These are phyloP conservation scores for Brachypteracias leptosomus DNA, from an alignment of 2,113 vertebrate species.

Conservation along the genomic window DNA sequence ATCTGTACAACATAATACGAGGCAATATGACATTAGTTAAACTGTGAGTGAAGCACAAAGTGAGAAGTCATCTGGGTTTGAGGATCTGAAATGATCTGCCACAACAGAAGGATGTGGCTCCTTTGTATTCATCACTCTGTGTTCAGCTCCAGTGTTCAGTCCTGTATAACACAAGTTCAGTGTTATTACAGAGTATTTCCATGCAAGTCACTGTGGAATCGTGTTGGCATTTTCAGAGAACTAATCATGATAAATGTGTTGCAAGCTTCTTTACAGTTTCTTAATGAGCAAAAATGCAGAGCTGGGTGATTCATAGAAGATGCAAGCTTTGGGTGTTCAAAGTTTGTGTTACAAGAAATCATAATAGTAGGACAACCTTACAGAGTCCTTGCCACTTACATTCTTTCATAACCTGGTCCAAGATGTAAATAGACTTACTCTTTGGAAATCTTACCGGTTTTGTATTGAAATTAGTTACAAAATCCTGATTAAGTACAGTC, in stretches of 20 bases:
- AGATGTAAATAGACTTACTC: neutral
- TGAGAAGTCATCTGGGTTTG: neutral
- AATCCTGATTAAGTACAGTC: neutral
- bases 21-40: neutral
- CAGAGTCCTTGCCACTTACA: neutral
- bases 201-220: neutral
- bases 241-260: conserved; percentile 4
- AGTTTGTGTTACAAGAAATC: neutral
- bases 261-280: neutral
- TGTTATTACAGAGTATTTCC: neutral
- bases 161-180: neutral
- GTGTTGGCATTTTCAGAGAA: conserved; percentile 11
- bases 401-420: neutral
- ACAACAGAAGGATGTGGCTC: neutral
- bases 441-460: neutral
- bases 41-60: neutral
- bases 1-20: neutral
- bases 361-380: neutral
- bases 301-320: neutral
- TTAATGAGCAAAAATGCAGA: neutral
- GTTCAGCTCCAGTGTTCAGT: neutral
- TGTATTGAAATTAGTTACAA: neutral
- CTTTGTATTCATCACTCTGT: neutral
- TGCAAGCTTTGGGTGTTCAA: neutral
- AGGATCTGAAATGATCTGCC: neutral